Percentiles rank a stretch among this genome's conserved stretches.
Conservation (phyloP, 2,113 vertebrate species). For the Cyanistes caeruleus region DNA sequence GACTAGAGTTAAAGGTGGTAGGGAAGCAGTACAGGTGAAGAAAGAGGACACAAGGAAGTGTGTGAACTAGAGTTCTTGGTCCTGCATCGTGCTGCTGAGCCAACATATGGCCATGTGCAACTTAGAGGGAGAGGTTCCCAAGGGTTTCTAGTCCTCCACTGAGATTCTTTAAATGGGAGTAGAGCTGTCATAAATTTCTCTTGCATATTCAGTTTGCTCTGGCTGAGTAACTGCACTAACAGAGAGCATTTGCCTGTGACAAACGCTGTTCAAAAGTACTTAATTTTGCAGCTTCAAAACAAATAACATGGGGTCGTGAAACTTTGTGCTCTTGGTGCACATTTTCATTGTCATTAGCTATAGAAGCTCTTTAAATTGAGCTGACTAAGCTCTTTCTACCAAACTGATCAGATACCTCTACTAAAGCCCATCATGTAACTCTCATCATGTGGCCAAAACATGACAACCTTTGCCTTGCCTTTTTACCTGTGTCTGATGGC, state of each 20-base stretch:
- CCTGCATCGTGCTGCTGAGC: rapidly evolving
- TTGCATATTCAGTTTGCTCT: not conserved
- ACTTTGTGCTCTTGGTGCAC: not conserved
- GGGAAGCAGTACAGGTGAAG: not conserved
- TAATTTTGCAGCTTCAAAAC: not conserved
- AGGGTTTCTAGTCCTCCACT: not conserved
- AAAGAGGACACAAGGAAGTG: not conserved
- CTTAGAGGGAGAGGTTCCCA: not conserved
- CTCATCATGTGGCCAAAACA: rapidly evolving
- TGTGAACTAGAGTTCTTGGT: not conserved
- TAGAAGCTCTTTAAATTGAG: not conserved
- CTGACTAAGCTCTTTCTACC: not conserved
- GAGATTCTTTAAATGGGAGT: not conserved
- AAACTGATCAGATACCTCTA: not conserved
- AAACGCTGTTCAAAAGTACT: not conserved
- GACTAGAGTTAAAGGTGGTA: not conserved
- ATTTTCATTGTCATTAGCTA: not conserved
- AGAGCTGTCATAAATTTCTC: not conserved
- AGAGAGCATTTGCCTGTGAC: not conserved
- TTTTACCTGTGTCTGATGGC: not conserved
- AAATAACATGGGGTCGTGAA: not conserved
- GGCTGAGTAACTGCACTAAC: not conserved
- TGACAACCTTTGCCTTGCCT: rapidly evolving
- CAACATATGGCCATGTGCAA: rapidly evolving
- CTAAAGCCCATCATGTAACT: not conserved